Base-by-base conservation (phyloP, 2,113 vertebrate genomes). In the Eudorcas thomsonii region DNA sequence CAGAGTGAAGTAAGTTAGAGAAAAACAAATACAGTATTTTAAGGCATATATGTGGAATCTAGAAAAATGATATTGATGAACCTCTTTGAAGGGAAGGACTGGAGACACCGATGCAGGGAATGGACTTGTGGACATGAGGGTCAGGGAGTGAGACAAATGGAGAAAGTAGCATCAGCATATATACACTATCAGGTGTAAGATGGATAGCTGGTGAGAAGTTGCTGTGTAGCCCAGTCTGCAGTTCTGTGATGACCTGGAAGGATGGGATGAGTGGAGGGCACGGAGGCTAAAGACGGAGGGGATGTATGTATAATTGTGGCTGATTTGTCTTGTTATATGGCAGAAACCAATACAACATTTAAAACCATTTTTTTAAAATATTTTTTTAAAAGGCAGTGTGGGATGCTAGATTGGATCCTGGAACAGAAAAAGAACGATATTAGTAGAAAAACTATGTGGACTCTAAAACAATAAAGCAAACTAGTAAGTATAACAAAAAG, bases 91-190 rank as follows among this genome's bases (percentile, higher is more conserved):
- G 67, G 67, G 19, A 39, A 39, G n/a, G 67, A 71, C 1, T 71
- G 67, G 67, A 71, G 67, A 71, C n/a, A 23, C 10, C 1, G 0
- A 39, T 39, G n/a, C 9, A 71, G 19, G 36, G 67, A 71, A 71
- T 71, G 67, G n/a, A 39, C 19, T 71, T 71, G 67, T 23, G 5
- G 19, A 71, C 67, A 6, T 1, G 0, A n/a, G 0, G 19, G n/a
- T 19, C 7, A 39, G n/a, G 28, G n/a, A 71, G 67, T 39, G n/a
- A 71, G 62, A 67, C 33, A 17, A n/a, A n/a, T 17, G 62, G 62
- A 64, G 67, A 36, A 71, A 12, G n/a, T 39, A 39, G 10, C 19
- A 6, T 71, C n/a, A 71, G n/a, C n/a, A 6, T 39, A 39, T 39
- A 23, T 39, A 39, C 67, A 23, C 19, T 12, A 6, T 71, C 10